phyloP scores from a whole-genome alignment of 2,113 vertebrate genomes.

The Poicephalus gulielmi region DNA sequence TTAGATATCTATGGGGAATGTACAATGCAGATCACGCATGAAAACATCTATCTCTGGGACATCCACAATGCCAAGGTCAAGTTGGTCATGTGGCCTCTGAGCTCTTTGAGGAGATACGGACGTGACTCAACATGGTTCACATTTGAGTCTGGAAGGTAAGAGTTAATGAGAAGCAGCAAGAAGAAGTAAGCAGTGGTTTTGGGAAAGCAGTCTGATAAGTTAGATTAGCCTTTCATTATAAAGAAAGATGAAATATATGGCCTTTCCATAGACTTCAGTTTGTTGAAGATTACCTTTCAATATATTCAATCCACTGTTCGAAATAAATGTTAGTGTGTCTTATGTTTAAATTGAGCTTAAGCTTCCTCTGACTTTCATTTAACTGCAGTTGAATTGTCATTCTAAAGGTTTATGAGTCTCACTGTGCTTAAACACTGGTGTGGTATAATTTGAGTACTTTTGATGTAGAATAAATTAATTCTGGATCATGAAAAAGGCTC shows the following conservation, averaged over 20 bases:
- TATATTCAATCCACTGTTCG: neutral
- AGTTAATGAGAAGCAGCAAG: neutral
- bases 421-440: neutral
- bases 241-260: neutral
- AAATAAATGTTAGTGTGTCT: neutral
- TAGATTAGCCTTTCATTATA: neutral
- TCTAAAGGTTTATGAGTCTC: neutral
- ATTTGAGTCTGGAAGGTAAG: conserved; percentile 97
- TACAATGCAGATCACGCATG: conserved; percentile 99
- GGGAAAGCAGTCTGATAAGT: neutral
- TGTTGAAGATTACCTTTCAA: neutral
- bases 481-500: neutral
- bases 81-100: conserved; percentile 98
- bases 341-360: conserved; percentile 7
- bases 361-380: neutral
- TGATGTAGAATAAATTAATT: neutral
- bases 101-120: conserved; percentile 94
- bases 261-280: neutral
- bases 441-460: neutral
- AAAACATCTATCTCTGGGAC: conserved; percentile 99
- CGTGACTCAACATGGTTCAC: conserved; percentile 98
- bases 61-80: conserved; percentile 97
- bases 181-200: neutral
- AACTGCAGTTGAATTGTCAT: neutral
- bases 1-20: conserved; percentile 99